These are phyloP conservation scores for Sardinella longiceps DNA, from an alignment of 2,797 vertebrate species.

Conservation along the genomic window DNA sequence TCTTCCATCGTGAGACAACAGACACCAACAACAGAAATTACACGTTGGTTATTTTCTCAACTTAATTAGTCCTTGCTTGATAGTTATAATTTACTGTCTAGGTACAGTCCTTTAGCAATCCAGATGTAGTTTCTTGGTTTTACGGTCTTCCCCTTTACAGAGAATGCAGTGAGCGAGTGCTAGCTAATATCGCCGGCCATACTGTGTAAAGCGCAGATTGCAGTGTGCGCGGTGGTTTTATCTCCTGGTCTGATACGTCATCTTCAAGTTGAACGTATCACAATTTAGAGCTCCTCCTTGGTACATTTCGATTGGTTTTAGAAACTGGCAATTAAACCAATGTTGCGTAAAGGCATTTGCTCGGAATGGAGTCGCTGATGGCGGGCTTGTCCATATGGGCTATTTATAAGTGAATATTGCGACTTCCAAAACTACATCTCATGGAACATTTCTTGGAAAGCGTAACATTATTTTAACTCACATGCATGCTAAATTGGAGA, in stretches of 20 bases:
- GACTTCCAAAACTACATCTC: background rate
- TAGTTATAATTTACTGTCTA: slow-evolving; percentile 71
- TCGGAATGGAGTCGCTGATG: slow-evolving; percentile 9
- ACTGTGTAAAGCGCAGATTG: slow-evolving; percentile 89
- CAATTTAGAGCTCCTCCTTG: accelerated
- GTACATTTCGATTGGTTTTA: slow-evolving; percentile 53
- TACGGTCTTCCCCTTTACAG: slow-evolving; percentile 94
- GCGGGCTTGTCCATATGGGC: background rate
- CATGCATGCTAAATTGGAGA: background rate
- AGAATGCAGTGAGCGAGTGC: slow-evolving; percentile 95
- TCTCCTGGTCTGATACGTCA: slow-evolving; percentile 59
- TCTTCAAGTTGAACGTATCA: slow-evolving; percentile 38
- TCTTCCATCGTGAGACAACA: slow-evolving; percentile 96
- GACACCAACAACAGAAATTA: slow-evolving; percentile 88
- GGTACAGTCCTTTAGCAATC: slow-evolving; percentile 79
- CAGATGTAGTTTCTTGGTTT: slow-evolving; percentile 91
- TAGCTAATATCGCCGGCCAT: slow-evolving; percentile 99
- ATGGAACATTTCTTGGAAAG: background rate
- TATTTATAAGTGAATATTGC: slow-evolving; percentile 17
- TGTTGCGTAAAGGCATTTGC: slow-evolving; percentile 26
- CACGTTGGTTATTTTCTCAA: slow-evolving; percentile 65
- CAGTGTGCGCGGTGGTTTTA: slow-evolving; percentile 71
- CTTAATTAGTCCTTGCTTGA: slow-evolving; percentile 68
- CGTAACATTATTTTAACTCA: background rate
- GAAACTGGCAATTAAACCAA: slow-evolving; percentile 45